Percentiles rank a stretch among this genome's conserved stretches.
Evolutionary conservation across 64 coral and sea anemone genomes (phyloP).

Genomic region (Stichodactyla helianthus): DNA sequence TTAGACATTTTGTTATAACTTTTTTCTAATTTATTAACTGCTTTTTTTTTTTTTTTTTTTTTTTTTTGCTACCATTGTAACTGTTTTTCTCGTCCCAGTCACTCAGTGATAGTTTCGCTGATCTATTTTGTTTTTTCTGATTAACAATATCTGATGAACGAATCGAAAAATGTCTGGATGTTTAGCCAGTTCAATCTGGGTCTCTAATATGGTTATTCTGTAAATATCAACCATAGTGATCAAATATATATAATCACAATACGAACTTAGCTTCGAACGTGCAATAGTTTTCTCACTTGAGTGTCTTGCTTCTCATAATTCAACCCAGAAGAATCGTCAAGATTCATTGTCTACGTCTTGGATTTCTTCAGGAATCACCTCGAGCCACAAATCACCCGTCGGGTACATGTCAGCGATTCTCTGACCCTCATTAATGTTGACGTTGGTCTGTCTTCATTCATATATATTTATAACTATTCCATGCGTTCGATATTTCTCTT

Average conservation of each 20-base stretch:
- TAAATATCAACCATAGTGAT: not conserved
- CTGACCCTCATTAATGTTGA: conserved; percentile 3
- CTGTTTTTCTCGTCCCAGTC: conserved; percentile 7
- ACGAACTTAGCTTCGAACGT: not conserved
- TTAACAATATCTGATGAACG: not conserved
- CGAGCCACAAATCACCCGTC: not conserved
- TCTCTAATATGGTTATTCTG: not conserved
- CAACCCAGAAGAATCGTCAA: not conserved
- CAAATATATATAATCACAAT: not conserved
- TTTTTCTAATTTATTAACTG: not conserved
- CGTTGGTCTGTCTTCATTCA: not conserved
- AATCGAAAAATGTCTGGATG: not conserved
- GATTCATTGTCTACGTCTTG: not conserved
- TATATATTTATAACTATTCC: not conserved
- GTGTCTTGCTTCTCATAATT: not conserved
- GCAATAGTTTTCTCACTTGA: not conserved
- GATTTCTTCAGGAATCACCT: not conserved
- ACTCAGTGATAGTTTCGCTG: not conserved
- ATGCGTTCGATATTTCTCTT: not conserved
- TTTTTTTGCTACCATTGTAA: not conserved
- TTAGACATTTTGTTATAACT: conserved; percentile 1
- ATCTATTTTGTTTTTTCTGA: not conserved
- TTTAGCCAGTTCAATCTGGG: not conserved
- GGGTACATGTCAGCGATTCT: not conserved
- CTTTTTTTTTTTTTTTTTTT: not conserved